phyloP scores from a whole-genome alignment of 2,888 invertebrate species.

The Pycnomerus fuliginosus region DNA sequence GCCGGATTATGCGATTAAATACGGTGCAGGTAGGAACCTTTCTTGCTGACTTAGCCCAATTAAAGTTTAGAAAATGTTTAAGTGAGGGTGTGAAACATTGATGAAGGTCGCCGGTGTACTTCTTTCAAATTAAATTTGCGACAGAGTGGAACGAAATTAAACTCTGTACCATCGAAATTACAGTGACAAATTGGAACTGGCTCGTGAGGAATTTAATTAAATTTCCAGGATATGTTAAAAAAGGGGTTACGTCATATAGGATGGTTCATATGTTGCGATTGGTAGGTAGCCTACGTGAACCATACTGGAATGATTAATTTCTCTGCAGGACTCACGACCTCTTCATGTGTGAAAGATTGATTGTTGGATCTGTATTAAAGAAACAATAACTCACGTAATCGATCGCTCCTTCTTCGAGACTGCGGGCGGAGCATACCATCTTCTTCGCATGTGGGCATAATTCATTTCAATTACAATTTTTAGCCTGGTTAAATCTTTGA shows the following conservation, averaged over 20 bases:
- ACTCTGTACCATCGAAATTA: too few species aligned
- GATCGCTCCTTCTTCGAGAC: constrained; percentile 20
- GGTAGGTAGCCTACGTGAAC: constrained; percentile 26
- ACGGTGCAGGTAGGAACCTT: too few species aligned
- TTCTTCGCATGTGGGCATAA: constrained; percentile 36
- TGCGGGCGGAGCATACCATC: constrained; percentile 14
- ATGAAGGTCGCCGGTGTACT: too few species aligned
- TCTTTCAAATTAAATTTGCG: too few species aligned
- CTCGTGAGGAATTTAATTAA: constrained; percentile 23
- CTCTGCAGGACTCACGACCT: constrained; percentile 39
- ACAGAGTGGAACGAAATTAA: too few species aligned
- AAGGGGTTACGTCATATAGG: constrained; percentile 21
- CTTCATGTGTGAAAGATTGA: constrained; percentile 45
- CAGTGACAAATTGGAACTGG: constrained; percentile 13
- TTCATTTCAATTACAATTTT: constrained; percentile 40
- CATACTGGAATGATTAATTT: constrained; percentile 40
- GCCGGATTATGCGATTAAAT: constrained; percentile 16
- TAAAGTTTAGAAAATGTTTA: too few species aligned
- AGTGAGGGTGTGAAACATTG: too few species aligned
- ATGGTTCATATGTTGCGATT: constrained; percentile 17
- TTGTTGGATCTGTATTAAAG: constrained; percentile 37
- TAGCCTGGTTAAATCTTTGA: constrained; percentile 35
- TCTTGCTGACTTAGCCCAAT: too few species aligned
- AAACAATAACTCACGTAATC: constrained; percentile 38
- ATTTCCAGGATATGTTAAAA: constrained; percentile 19